Evolutionary conservation across 2,888 invertebrate genomes (phyloP).

Genomic region (Girardia tigrina): DNA sequence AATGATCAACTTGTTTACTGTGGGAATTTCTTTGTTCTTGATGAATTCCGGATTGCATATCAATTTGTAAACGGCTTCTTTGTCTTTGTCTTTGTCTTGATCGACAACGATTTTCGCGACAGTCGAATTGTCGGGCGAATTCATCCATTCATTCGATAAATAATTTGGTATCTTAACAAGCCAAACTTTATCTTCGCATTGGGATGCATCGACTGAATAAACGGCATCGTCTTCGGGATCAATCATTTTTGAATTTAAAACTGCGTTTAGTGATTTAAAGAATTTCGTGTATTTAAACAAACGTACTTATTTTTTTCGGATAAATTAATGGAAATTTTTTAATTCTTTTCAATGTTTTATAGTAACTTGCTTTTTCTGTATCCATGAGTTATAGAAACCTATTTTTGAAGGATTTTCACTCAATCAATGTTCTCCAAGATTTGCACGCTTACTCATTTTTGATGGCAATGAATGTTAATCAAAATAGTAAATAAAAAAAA

Average conservation of each 20-base stretch:
- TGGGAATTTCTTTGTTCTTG: neutral
- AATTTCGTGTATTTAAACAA: no score
- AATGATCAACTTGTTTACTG: slow-evolving; percentile 6
- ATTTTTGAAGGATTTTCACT: no score
- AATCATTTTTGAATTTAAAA: neutral
- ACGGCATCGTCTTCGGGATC: slow-evolving; percentile 5
- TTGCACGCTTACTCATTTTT: no score
- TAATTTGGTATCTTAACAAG: neutral
- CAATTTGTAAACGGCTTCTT: neutral
- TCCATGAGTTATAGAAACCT: no score
- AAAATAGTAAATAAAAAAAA: no score
- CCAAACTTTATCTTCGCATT: neutral
- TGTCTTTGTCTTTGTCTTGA: neutral
- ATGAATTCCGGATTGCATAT: neutral
- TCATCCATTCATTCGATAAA: neutral
- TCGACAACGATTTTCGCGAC: neutral
- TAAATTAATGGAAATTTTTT: no score
- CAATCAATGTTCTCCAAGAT: no score
- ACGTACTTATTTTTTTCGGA: no score
- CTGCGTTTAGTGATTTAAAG: neutral
- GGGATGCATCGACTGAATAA: slow-evolving; percentile 10
- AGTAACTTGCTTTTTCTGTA: no score
- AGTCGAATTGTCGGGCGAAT: neutral
- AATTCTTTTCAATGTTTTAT: no score
- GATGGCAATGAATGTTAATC: no score